A percentile compares a stretch with the other conserved stretches of the same genome.
Evolutionary conservation across 2,797 vertebrate genomes (phyloP).

Genomic region (Neosilurus hyrtlii): DNA sequence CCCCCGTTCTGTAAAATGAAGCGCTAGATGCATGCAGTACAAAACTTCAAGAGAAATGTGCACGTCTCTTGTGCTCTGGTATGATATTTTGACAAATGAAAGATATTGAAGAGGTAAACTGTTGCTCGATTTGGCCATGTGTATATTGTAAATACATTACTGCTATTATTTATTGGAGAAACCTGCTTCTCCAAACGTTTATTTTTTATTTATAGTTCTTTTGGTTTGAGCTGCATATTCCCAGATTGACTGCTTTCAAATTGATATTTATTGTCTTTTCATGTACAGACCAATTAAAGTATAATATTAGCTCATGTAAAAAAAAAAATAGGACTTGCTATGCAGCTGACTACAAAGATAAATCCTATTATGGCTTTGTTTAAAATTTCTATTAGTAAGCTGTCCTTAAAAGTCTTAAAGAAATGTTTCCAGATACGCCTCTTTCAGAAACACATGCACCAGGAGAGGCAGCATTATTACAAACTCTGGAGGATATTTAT

Average conservation of each 20-base stretch:
- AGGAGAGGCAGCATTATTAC: constrained; percentile 31
- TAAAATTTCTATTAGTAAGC: background rate
- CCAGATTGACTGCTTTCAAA: constrained; percentile 63
- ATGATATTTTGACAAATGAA: constrained; percentile 33
- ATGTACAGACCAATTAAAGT: constrained; percentile 45
- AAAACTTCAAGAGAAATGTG: constrained; percentile 46
- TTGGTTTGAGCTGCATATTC: constrained; percentile 67
- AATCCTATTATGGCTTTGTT: background rate
- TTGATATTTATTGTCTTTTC: constrained; percentile 73
- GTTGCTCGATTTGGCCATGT: constrained; percentile 72
- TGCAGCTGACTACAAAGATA: background rate
- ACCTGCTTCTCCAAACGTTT: constrained; percentile 66
- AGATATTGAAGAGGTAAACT: constrained; percentile 53
- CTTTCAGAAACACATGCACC: constrained; percentile 32
- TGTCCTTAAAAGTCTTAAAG: constrained; percentile 46
- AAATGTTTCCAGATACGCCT: constrained; percentile 26
- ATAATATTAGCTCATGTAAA: constrained; percentile 26
- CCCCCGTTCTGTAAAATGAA: constrained; percentile 40
- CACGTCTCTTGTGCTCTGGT: constrained; percentile 36
- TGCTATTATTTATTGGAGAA: constrained; percentile 93
- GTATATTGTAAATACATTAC: constrained; percentile 91
- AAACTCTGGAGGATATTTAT: constrained; percentile 44
- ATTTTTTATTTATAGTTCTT: constrained; percentile 76
- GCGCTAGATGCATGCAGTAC: constrained; percentile 54
- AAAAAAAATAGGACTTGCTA: constrained; percentile 5